These are phyloP conservation scores for Crocuta crocuta DNA, from an alignment of 2,113 vertebrate species.

Conservation along the genomic window DNA sequence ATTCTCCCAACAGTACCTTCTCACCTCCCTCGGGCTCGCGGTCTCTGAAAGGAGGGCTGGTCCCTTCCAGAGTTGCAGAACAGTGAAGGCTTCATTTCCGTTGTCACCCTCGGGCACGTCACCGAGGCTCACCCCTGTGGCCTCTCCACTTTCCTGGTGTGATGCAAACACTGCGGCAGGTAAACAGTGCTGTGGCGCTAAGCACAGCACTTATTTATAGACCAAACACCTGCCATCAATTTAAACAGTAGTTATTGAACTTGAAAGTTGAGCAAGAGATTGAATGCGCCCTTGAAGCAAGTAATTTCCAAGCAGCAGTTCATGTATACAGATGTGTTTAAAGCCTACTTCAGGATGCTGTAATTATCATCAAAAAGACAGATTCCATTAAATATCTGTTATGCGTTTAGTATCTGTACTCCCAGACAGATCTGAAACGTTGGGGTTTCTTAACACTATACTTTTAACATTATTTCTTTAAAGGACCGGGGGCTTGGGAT, in stretches of 20 bases:
- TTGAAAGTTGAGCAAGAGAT: constrained; percentile 77
- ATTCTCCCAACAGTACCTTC: neutral
- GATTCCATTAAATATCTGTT: constrained; percentile 73
- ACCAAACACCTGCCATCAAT: constrained; percentile 75
- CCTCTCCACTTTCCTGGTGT: neutral
- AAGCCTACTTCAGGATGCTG: constrained; percentile 70
- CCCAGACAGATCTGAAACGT: constrained; percentile 56
- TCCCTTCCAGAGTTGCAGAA: neutral
- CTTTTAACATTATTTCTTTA: constrained; percentile 71
- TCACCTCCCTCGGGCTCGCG: neutral
- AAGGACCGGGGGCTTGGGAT: constrained; percentile 53
- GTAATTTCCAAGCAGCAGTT: constrained; percentile 78
- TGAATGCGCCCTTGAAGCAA: constrained; percentile 73
- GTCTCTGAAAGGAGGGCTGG: neutral
- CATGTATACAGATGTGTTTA: constrained; percentile 65
- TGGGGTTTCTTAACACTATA: constrained; percentile 55
- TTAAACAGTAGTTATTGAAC: constrained; percentile 76
- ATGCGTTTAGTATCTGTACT: constrained; percentile 47
- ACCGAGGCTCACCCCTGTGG: neutral
- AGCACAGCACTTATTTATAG: constrained; percentile 70
- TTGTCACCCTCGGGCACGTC: neutral
- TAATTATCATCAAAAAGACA: constrained; percentile 79
- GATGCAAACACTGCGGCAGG: constrained; percentile 9
- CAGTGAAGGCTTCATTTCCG: neutral
- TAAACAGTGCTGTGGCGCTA: constrained; percentile 43